phyloP scores from a whole-genome alignment of 53 echinoderm and acorn worm species.

The Astropecten irregularis region DNA sequence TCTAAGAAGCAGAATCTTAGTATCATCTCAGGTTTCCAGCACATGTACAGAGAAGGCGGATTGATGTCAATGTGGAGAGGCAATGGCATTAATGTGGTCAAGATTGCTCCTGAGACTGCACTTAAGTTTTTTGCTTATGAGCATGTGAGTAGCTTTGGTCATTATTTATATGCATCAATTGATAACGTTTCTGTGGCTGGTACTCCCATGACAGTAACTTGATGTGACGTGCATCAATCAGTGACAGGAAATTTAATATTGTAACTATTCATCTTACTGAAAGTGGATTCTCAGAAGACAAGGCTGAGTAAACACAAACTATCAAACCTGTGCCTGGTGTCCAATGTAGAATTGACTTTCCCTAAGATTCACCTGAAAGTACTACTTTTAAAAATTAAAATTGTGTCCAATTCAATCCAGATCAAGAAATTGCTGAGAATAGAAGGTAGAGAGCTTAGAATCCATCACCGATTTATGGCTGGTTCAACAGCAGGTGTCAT shows the following conservation, averaged over 20 bases:
- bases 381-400: too few relatives aligned
- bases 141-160: constrained; percentile 85
- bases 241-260: background rate
- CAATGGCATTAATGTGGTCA: constrained; percentile 94
- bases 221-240: too few relatives aligned
- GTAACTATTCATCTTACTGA: too few relatives aligned
- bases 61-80: constrained; percentile 92
- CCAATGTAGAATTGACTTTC: too few relatives aligned
- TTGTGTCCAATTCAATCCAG: too few relatives aligned
- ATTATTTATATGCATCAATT: too few relatives aligned
- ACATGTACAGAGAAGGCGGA: constrained; percentile 97
- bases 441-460: constrained; percentile 85
- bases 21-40: constrained; percentile 89
- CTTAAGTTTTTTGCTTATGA: constrained; percentile 97
- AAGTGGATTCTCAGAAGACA: too few relatives aligned
- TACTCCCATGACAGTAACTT: too few relatives aligned
- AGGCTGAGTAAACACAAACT: too few relatives aligned
- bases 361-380: too few relatives aligned
- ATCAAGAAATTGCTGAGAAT: constrained; percentile 80
- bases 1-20: constrained; percentile 93
- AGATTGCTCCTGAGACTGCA: constrained; percentile 97
- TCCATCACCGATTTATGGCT: constrained; percentile 84
- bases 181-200: too few relatives aligned
- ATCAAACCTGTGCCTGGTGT: too few relatives aligned
- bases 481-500: constrained; percentile 91